Evolutionary conservation across 1,140 invertebrate genomes (phyloP), one percentile per base, ranked within the genome.

Genomic region (Cydia fagiglandana): DNA sequence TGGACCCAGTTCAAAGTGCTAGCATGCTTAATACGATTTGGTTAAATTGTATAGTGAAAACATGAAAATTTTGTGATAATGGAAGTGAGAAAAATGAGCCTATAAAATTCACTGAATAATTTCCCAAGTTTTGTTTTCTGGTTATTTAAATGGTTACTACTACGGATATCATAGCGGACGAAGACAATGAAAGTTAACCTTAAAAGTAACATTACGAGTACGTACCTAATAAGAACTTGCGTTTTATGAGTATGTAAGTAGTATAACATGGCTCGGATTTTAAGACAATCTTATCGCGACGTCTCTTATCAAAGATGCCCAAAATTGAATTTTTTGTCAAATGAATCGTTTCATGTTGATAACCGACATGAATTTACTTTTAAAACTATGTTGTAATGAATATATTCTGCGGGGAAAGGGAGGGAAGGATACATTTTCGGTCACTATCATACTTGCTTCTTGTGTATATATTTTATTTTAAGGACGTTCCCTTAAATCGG

Each of bases 181-280:
- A 6, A 61, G 10, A 24, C 20, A 24, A 20, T 24, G n/a, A 61
- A 61, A 12, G 56, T 6, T 24, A 53, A n/a, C 56, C 2, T 4
- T 17, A 17, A 61, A n/a, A 61, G 6, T 61, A 24, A 61, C 20
- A 20, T 56, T 24, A 24, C 17, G 9, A 10, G 56, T 47, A 47
- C 2, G 45, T 53, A 30, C 30, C 30, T 30, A 53, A 61, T 61
- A 61, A 24, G 20, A 61, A 61, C 56, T 12, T 24, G 20, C 7
- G 56, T 61, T 61, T 61, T 24, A 61, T 61, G 56, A 12, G 56
- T 61, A 12, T 56, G 15, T 56, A 61, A 61, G 17, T 61, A 61
- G 10, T 17, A 56, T n/a, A 61, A 61, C 1, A 61, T 61, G 53
- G n/a, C 15, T n/a, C 4, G 4, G n/a, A 17, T 15, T 56, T 56